Conservation (phyloP, 2,888 invertebrate genomes). For the Melangyna quadrimaculata region DNA sequence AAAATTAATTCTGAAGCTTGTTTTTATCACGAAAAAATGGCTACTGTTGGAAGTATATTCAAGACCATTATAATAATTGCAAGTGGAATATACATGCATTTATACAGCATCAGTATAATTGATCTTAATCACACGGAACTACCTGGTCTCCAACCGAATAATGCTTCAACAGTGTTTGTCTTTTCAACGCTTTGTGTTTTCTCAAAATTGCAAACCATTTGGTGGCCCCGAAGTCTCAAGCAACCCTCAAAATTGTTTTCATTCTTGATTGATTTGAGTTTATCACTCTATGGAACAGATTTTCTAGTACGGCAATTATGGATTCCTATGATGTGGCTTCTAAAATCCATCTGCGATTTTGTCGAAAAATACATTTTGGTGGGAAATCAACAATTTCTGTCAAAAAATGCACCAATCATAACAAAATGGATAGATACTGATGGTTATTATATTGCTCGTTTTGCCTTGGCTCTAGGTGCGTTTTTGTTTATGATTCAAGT, state of each 20-base stretch:
- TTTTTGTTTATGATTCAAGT: slow-evolving; percentile 61
- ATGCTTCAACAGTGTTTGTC: slow-evolving; percentile 74
- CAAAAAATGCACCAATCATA: slow-evolving; percentile 67
- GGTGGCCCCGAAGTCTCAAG: slow-evolving; percentile 69
- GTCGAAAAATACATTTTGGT: slow-evolving; percentile 71
- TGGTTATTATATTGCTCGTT: slow-evolving; percentile 73
- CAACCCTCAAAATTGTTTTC: slow-evolving; percentile 68
- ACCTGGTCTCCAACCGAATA: slow-evolving; percentile 74
- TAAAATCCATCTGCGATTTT: slow-evolving; percentile 72
- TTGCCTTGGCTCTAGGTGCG: slow-evolving; percentile 70
- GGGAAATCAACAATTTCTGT: slow-evolving; percentile 68
- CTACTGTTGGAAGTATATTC: slow-evolving; percentile 29
- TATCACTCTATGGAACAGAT: slow-evolving; percentile 74
- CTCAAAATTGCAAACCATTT: slow-evolving; percentile 72
- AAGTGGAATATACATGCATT: slow-evolving; percentile 73
- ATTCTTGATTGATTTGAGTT: slow-evolving; percentile 72
- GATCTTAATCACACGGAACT: slow-evolving; percentile 73
- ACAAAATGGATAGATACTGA: slow-evolving; percentile 73
- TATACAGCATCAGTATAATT: slow-evolving; percentile 73
- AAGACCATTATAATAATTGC: slow-evolving; percentile 72
- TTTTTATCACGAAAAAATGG: slow-evolving; percentile 18
- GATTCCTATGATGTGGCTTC: slow-evolving; percentile 73
- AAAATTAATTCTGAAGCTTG: not conserved
- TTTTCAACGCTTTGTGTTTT: slow-evolving; percentile 74
- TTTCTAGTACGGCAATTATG: slow-evolving; percentile 74